phyloP scores from a whole-genome alignment of 2,888 invertebrate species.

The Pollenia angustigena region DNA sequence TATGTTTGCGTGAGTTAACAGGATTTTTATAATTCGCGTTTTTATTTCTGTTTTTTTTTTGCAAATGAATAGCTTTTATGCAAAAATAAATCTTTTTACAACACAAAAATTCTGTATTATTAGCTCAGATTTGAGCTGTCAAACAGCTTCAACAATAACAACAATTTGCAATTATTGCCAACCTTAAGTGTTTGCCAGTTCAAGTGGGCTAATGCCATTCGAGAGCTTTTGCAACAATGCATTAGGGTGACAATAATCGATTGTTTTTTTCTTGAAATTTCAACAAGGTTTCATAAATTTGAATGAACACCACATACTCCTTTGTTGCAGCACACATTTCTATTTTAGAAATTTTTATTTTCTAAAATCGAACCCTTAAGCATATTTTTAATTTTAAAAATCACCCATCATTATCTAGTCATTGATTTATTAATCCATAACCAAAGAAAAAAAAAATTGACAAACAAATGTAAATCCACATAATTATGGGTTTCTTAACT shows the following conservation, averaged over 20 bases:
- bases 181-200: conserved; percentile 75
- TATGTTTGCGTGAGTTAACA: conserved; percentile 46
- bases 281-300: conserved; percentile 1
- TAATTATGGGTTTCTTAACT: conserved; percentile 51
- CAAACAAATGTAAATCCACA: conserved; percentile 58
- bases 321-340: neutral
- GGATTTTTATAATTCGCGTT: conserved; percentile 57
- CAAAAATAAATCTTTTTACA: conserved; percentile 20
- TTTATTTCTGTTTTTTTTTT: conserved; percentile 11
- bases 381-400: neutral
- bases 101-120: conserved; percentile 43
- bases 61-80: conserved; percentile 51
- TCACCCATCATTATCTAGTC: conserved; percentile 38
- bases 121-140: conserved; percentile 60
- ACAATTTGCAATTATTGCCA: conserved; percentile 63
- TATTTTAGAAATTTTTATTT: neutral
- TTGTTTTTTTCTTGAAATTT: conserved; percentile 17
- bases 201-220: conserved; percentile 82
- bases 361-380: neutral
- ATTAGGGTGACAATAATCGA: conserved; percentile 65
- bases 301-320: neutral
- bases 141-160: conserved; percentile 51
- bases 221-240: conserved; percentile 75
- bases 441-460: conserved; percentile 31
- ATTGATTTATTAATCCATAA: conserved; percentile 59